These are phyloP conservation scores for Anneissia japonica DNA, from an alignment of 35 echinoderm and acorn worm species.

Conservation along the genomic window DNA sequence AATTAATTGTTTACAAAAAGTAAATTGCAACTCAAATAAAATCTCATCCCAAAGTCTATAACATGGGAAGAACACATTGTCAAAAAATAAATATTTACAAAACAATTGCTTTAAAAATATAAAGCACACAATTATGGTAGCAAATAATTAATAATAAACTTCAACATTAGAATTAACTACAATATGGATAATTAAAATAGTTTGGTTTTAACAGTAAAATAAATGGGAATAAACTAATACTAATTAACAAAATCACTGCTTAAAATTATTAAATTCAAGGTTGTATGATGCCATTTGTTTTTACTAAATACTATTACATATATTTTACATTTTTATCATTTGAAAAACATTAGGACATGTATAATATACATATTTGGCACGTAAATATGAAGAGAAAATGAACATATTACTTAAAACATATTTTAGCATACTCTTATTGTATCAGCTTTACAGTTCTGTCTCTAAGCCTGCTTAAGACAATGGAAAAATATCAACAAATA, in stretches of 20 bases:
- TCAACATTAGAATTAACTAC: too few relatives aligned
- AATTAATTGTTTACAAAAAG: too few relatives aligned
- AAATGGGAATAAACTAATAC: background rate
- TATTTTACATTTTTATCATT: background rate
- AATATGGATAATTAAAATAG: too few relatives aligned
- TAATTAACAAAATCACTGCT: background rate
- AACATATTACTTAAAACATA: background rate
- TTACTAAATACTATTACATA: background rate
- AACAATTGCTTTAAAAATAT: background rate
- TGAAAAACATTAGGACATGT: background rate
- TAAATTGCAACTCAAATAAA: too few relatives aligned
- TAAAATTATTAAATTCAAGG: background rate
- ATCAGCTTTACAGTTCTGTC: background rate
- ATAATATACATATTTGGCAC: background rate
- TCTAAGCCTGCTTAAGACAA: constrained; percentile 1
- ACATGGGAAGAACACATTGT: too few relatives aligned
- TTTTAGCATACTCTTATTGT: too few relatives aligned
- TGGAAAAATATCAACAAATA: too few relatives aligned
- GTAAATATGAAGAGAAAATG: background rate
- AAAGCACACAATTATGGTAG: too few relatives aligned
- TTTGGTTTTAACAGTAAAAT: too few relatives aligned
- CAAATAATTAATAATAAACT: too few relatives aligned
- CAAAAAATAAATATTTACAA: background rate
- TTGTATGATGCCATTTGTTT: background rate
- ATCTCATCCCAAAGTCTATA: too few relatives aligned